These are phyloP conservation scores for Kryptolebias ocellatus DNA, from an alignment of 2,797 vertebrate genomes.

Conservation along the genomic window DNA sequence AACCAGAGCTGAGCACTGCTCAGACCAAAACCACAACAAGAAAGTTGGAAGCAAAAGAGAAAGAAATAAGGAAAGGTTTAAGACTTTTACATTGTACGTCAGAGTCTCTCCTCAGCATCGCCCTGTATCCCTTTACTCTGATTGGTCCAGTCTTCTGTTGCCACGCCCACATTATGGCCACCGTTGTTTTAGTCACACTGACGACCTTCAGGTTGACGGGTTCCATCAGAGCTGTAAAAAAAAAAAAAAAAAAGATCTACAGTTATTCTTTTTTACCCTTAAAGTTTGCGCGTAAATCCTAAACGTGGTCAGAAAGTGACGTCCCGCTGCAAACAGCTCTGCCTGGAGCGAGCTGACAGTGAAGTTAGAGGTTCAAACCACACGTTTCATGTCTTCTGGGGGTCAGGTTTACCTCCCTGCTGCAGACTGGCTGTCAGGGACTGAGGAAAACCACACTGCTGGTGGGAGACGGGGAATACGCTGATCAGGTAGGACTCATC, in stretches of 20 bases:
- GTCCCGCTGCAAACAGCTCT: no score
- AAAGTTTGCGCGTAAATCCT: no score
- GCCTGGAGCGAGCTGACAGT: neutral
- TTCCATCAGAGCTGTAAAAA: conserved; percentile 65
- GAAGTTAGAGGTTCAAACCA: neutral
- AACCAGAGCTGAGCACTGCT: no score
- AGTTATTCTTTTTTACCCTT: no score
- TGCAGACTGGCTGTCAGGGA: conserved; percentile 60
- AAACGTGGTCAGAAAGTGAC: no score
- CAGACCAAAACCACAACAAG: no score
- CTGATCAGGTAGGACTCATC: conserved; percentile 57
- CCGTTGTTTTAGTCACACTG: conserved; percentile 32
- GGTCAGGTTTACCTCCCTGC: conserved; percentile 60
- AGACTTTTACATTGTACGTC: neutral
- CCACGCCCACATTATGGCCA: conserved; percentile 61
- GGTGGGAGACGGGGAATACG: conserved; percentile 50
- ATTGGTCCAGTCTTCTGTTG: conserved; percentile 9
- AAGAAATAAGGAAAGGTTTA: neutral
- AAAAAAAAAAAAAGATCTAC: neutral
- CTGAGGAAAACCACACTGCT: conserved; percentile 51
- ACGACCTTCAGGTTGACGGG: conserved; percentile 23
- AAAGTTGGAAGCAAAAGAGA: neutral
- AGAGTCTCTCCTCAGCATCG: conserved; percentile 28
- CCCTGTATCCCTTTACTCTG: conserved; percentile 55
- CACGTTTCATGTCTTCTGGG: neutral